phyloP scores from a whole-genome alignment of 64 coral and sea anemone genomes.

The Cladopsammia gracilis region DNA sequence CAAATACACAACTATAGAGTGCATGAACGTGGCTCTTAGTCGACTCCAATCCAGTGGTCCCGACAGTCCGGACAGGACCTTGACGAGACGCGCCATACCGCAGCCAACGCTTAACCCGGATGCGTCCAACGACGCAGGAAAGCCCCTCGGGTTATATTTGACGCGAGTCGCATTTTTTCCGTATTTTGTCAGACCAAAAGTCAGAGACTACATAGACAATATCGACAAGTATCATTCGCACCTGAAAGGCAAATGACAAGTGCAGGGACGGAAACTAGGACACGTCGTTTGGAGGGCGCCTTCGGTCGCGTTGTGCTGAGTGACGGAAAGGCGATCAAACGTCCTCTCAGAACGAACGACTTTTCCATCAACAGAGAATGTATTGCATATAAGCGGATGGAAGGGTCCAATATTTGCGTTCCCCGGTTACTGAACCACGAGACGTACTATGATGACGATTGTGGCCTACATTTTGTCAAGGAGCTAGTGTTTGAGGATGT shows the following conservation, averaged over 20 bases:
- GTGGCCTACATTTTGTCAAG: not conserved
- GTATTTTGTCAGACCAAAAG: not conserved
- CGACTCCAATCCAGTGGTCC: not conserved
- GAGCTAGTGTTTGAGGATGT: not conserved
- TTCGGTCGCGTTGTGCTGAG: not conserved
- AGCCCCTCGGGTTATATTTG: not conserved
- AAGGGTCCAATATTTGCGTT: not conserved
- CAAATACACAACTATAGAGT: not conserved
- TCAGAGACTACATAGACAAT: not conserved
- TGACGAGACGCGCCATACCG: not conserved
- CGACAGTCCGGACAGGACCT: not conserved
- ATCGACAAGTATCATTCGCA: not conserved
- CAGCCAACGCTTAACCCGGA: not conserved
- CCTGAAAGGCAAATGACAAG: not conserved
- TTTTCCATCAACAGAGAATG: not conserved
- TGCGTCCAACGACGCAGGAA: not conserved
- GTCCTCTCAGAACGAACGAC: not conserved
- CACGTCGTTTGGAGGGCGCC: too few relatives aligned
- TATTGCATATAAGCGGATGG: not conserved
- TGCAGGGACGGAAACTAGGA: not conserved
- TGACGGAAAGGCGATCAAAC: not conserved
- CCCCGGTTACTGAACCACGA: not conserved
- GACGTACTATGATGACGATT: not conserved
- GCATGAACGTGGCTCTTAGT: not conserved
- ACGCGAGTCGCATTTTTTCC: not conserved